These are phyloP conservation scores for Temnopleurus reevesii DNA, from an alignment of 53 echinoderm and acorn worm species.

Conservation along the genomic window DNA sequence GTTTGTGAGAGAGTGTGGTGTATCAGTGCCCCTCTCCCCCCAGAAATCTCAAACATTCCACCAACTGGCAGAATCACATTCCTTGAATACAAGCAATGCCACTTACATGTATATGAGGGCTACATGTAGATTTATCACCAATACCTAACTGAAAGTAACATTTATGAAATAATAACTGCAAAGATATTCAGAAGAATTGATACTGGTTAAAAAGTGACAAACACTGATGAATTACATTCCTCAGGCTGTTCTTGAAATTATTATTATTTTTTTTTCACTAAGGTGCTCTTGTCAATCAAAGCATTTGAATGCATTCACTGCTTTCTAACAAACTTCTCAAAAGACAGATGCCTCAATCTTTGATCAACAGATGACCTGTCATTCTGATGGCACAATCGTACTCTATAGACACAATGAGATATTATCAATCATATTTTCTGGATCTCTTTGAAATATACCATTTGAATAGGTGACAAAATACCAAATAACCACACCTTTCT, in stretches of 20 bases:
- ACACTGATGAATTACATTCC: neutral
- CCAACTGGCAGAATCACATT: too few relatives aligned
- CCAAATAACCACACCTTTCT: slow-evolving; percentile 20
- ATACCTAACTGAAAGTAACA: too few relatives aligned
- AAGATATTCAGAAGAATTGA: neutral
- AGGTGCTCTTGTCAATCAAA: neutral
- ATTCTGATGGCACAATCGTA: neutral
- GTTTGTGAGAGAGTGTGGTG: too few relatives aligned
- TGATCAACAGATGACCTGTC: neutral
- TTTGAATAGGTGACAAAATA: neutral
- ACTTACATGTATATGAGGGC: too few relatives aligned
- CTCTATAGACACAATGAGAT: neutral
- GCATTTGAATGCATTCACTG: neutral
- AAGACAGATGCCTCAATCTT: neutral
- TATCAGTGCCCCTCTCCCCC: too few relatives aligned
- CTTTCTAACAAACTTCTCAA: neutral
- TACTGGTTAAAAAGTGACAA: neutral
- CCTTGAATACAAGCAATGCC: too few relatives aligned
- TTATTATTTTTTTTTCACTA: too few relatives aligned
- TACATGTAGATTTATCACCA: too few relatives aligned
- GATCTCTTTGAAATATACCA: neutral
- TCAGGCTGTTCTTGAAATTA: too few relatives aligned
- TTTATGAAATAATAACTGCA: too few relatives aligned
- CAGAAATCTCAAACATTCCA: too few relatives aligned
- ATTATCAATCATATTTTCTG: neutral